Evolutionary conservation across 2,797 vertebrate genomes (phyloP).

Genomic region (Pseudomugil gertrudae): DNA sequence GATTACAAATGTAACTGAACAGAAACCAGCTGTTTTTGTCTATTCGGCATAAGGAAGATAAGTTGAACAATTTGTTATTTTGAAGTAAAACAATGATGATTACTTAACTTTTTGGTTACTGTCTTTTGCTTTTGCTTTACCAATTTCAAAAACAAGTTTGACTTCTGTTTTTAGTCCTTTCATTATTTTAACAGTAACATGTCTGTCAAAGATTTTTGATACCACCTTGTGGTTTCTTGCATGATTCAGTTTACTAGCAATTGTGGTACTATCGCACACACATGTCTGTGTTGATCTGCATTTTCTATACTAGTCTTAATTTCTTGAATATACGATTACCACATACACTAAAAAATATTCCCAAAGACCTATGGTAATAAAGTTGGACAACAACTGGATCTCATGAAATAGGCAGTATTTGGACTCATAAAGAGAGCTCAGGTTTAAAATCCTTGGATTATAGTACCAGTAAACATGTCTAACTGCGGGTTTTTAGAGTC

Average conservation of each 20-base stretch:
- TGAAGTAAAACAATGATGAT: neutral
- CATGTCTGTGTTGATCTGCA: too few relatives aligned
- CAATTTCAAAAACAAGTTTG: neutral
- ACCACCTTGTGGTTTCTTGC: conserved; percentile 1
- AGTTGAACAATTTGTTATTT: neutral
- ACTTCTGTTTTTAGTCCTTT: conserved; percentile 14
- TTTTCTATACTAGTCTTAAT: too few relatives aligned
- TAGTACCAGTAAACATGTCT: neutral
- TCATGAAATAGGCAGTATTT: neutral
- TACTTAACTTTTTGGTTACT: too few relatives aligned
- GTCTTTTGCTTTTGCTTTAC: too few relatives aligned
- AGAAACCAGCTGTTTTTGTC: conserved; percentile 1
- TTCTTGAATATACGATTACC: too few relatives aligned
- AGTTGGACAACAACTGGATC: too few relatives aligned
- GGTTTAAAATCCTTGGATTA: neutral
- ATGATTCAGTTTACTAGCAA: neutral
- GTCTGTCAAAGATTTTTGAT: neutral
- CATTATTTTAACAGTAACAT: neutral
- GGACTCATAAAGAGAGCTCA: neutral
- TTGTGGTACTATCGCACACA: neutral
- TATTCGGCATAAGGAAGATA: neutral
- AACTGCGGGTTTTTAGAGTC: neutral
- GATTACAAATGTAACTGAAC: neutral
- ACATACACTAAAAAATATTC: too few relatives aligned
- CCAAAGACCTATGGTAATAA: too few relatives aligned